Conservation (phyloP, 2,113 vertebrate species). For the Gallinago media region DNA sequence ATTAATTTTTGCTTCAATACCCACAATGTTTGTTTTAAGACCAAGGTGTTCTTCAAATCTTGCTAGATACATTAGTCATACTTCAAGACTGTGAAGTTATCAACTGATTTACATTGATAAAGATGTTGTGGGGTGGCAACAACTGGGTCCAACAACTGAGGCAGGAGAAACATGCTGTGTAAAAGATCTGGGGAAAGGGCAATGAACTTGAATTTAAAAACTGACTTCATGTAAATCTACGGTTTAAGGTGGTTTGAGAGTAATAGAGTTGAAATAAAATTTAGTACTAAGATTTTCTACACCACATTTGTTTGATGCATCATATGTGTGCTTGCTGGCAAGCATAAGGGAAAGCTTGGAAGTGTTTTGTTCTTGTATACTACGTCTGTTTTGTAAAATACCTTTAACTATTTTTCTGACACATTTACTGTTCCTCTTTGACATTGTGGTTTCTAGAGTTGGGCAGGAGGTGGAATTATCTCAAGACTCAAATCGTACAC, state of each 20-base stretch:
- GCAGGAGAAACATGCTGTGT: neutral
- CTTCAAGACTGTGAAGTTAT: neutral
- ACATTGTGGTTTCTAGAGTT: constrained; percentile 88
- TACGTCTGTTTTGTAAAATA: neutral
- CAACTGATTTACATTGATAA: neutral
- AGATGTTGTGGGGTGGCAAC: neutral
- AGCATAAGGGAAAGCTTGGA: neutral
- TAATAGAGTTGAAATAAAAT: neutral
- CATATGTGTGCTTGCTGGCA: neutral
- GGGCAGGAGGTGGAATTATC: constrained; percentile 84
- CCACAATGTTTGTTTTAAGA: neutral
- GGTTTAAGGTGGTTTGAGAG: neutral
- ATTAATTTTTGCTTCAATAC: neutral
- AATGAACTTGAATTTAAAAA: neutral
- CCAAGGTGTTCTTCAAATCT: neutral
- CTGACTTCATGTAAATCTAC: neutral
- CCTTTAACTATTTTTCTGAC: constrained; percentile 43
- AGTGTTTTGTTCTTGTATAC: neutral
- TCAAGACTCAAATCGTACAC: constrained; percentile 88
- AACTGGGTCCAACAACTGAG: neutral
- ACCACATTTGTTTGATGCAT: neutral
- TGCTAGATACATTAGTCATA: neutral
- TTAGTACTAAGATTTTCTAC: neutral
- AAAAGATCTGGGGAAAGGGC: neutral
- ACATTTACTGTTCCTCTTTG: constrained; percentile 79